Conservation (phyloP, 1,140 invertebrate genomes). For the Heliconius hermathena region DNA sequence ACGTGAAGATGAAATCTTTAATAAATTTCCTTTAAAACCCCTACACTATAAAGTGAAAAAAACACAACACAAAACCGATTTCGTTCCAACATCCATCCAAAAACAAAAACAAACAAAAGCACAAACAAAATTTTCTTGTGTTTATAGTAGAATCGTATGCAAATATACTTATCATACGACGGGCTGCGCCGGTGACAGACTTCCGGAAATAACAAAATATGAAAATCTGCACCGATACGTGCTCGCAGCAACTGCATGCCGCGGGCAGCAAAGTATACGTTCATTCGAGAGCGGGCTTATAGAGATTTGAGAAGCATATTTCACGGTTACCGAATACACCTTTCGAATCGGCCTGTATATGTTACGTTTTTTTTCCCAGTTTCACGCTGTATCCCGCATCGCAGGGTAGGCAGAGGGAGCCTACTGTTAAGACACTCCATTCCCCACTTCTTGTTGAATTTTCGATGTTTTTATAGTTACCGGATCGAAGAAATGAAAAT, state of each 20-base stretch:
- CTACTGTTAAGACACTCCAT: no score
- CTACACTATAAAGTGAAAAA: no score
- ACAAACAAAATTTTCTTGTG: neutral
- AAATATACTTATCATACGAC: conserved; percentile 29
- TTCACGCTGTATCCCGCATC: no score
- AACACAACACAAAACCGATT: neutral
- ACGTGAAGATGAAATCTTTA: no score
- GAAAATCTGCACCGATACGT: conserved; percentile 19
- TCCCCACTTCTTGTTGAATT: no score
- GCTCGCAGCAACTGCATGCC: neutral
- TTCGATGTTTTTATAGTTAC: no score
- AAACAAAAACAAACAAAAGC: neutral
- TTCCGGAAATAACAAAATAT: conserved; percentile 32
- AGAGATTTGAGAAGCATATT: conserved; percentile 23
- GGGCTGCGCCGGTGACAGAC: conserved; percentile 19
- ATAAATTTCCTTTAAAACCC: no score
- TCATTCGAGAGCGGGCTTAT: conserved; percentile 20
- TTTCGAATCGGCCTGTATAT: neutral
- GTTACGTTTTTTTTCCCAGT: neutral
- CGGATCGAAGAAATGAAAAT: neutral
- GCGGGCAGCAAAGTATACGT: conserved; percentile 15
- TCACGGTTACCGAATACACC: conserved; percentile 21
- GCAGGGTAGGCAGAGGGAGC: no score
- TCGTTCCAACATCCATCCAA: neutral
- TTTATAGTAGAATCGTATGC: conserved; percentile 24